Conservation (phyloP, 2,888 invertebrate species). For the Melipona beecheii region DNA sequence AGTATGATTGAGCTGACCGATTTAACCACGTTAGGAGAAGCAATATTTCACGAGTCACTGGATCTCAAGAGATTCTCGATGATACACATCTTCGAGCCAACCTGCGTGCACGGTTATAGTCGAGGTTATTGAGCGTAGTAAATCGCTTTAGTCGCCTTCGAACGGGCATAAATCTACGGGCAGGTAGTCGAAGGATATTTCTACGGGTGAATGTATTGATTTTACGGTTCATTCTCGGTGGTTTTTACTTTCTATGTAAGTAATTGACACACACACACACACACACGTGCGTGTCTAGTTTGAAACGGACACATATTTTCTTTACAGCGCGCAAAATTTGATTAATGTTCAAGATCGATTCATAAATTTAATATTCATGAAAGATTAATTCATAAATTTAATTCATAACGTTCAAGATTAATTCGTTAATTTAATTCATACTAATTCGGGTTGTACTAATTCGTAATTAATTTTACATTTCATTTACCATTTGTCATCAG, state of each 20-base stretch:
- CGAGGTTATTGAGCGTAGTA: neutral
- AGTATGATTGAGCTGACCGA: slow-evolving; percentile 33
- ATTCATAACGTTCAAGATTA: too few species aligned
- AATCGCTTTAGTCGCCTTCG: neutral
- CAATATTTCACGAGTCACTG: slow-evolving; percentile 56
- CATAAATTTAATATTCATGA: too few species aligned
- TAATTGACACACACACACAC: too few species aligned
- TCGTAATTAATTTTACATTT: too few species aligned
- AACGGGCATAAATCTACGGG: neutral
- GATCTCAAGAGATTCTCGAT: slow-evolving; percentile 27
- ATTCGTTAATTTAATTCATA: too few species aligned
- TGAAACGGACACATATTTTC: too few species aligned
- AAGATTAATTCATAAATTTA: too few species aligned
- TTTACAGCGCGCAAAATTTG: too few species aligned
- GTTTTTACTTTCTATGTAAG: neutral
- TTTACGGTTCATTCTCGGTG: neutral
- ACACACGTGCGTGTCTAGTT: too few species aligned
- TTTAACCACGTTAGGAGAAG: slow-evolving; percentile 50
- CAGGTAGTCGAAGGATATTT: neutral
- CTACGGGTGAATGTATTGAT: neutral
- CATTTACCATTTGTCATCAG: too few species aligned
- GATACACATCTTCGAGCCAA: slow-evolving; percentile 8
- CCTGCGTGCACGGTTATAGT: neutral
- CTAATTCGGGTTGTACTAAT: too few species aligned
- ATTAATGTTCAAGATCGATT: too few species aligned